phyloP scores from a whole-genome alignment of 2,888 invertebrate species.

The Drosophila neonasuta region DNA sequence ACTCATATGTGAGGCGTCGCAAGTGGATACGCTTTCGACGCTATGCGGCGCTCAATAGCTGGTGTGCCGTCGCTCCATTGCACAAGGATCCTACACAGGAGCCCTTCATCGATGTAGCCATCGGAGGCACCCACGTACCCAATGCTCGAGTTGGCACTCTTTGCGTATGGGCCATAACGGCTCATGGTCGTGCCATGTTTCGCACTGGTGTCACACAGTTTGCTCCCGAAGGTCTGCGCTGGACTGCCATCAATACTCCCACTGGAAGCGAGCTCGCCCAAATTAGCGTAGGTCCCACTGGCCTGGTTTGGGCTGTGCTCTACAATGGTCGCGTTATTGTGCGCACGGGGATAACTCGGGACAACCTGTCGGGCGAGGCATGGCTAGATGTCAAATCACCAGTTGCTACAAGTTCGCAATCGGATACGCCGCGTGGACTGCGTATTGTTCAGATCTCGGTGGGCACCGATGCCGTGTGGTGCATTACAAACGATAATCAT shows the following conservation, averaged over 20 bases:
- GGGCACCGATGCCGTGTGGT: slow-evolving; percentile 89
- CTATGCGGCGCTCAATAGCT: slow-evolving; percentile 94
- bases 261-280: slow-evolving; percentile 92
- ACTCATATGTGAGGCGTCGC: slow-evolving; percentile 93
- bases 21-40: slow-evolving; percentile 94
- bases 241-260: slow-evolving; percentile 90
- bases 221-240: slow-evolving; percentile 93
- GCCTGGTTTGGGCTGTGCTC: slow-evolving; percentile 93
- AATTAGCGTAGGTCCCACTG: slow-evolving; percentile 92
- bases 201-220: slow-evolving; percentile 90
- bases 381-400: slow-evolving; percentile 93
- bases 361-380: slow-evolving; percentile 85
- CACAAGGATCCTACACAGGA: slow-evolving; percentile 95
- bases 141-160: slow-evolving; percentile 89
- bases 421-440: slow-evolving; percentile 82
- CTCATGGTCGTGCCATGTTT: slow-evolving; percentile 94
- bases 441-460: slow-evolving; percentile 90
- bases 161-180: slow-evolving; percentile 96
- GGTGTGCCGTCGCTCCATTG: slow-evolving; percentile 95
- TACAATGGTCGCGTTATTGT: slow-evolving; percentile 92
- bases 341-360: slow-evolving; percentile 91
- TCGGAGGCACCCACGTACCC: slow-evolving; percentile 92
- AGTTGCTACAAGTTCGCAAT: slow-evolving; percentile 76
- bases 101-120: slow-evolving; percentile 94
- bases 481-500: slow-evolving; percentile 90